Evolutionary conservation across 2,888 invertebrate genomes (phyloP).

Genomic region (Proisotoma minuta): DNA sequence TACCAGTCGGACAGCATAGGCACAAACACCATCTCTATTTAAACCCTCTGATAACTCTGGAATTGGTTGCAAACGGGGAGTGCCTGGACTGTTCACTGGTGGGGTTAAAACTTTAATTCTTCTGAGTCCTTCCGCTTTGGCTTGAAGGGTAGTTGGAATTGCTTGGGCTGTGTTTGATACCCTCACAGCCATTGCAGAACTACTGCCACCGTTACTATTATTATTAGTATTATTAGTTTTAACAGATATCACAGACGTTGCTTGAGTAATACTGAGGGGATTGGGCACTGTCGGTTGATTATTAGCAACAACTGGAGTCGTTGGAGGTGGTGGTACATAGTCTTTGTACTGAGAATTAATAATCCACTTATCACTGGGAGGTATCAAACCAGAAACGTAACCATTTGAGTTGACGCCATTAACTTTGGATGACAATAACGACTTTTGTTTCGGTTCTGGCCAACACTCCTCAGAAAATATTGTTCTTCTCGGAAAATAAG

Average conservation of each 20-base stretch:
- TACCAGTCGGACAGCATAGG: constrained; percentile 36
- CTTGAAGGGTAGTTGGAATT: constrained; percentile 21
- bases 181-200: neutral
- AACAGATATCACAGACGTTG: constrained; percentile 13
- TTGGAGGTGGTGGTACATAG: neutral
- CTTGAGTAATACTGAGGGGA: neutral
- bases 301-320: neutral
- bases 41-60: constrained; percentile 31
- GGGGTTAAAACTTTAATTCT: constrained; percentile 19
- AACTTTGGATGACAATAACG: constrained; percentile 36
- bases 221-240: constrained; percentile 13
- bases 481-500: constrained; percentile 83
- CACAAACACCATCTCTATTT: constrained; percentile 21
- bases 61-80: constrained; percentile 19
- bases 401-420: neutral
- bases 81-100: constrained; percentile 15
- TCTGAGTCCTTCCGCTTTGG: constrained; percentile 14
- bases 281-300: constrained; percentile 8
- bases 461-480: constrained; percentile 82
- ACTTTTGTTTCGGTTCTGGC: constrained; percentile 56
- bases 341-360: constrained; percentile 22
- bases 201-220: constrained; percentile 18
- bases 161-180: constrained; percentile 14
- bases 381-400: neutral
- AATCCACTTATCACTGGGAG: constrained; percentile 27